phyloP scores from a whole-genome alignment of 1,140 invertebrate genomes.

The Trichoplusia ni region DNA sequence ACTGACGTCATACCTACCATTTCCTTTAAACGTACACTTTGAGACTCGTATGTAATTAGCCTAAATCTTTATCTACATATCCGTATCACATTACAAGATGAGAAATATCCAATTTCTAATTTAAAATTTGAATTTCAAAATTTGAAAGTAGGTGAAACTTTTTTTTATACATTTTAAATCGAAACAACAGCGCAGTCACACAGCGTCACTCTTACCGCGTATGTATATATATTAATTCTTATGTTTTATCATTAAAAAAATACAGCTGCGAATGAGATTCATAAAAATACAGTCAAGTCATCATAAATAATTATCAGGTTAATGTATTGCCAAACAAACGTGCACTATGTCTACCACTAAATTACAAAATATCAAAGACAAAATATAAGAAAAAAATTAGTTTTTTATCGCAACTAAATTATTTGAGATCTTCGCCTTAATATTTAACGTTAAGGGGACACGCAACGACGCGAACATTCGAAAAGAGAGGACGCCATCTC shows the following conservation, averaged over 20 bases:
- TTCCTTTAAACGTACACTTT: conserved; percentile 2
- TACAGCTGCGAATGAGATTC: conserved; percentile 70
- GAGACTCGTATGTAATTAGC: neutral
- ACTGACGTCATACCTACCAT: conserved; percentile 23
- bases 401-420: conserved; percentile 67
- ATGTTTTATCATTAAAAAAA: conserved; percentile 44
- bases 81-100: neutral
- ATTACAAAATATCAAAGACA: conserved; percentile 57
- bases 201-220: conserved; percentile 15
- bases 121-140: neutral
- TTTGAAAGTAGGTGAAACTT: neutral
- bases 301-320: conserved; percentile 41
- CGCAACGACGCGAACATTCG: conserved; percentile 17
- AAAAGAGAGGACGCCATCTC: conserved; percentile 1
- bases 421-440: conserved; percentile 78
- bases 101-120: conserved; percentile 5
- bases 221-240: conserved; percentile 23
- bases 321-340: conserved; percentile 59
- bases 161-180: neutral
- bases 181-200: conserved; percentile 19
- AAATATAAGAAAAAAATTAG: conserved; percentile 52
- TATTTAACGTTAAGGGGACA: conserved; percentile 27
- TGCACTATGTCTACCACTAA: conserved; percentile 62
- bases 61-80: conserved; percentile 3
- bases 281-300: conserved; percentile 47